Percentiles rank a stretch among this genome's conserved stretches.
Conservation (phyloP, 2,888 invertebrate genomes). For the Nomada ruficornis region DNA sequence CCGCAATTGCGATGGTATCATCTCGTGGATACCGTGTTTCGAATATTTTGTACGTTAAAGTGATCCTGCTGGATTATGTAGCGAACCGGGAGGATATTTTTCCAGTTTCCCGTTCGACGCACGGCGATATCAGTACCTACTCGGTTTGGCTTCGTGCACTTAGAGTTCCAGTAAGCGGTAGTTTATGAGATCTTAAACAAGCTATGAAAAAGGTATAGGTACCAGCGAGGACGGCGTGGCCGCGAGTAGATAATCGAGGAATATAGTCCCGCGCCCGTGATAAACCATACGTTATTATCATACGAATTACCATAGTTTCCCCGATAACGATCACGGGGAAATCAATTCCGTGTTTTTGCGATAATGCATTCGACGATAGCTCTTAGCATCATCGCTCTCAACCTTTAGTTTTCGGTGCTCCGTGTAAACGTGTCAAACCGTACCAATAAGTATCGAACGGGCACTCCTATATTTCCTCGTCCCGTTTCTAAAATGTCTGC, state of each 20-base stretch:
- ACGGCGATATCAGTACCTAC: slow-evolving; percentile 46
- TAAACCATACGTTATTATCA: slow-evolving; percentile 54
- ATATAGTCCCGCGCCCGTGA: slow-evolving; percentile 43
- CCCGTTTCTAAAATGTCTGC: too few relatives aligned
- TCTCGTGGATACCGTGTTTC: too few relatives aligned
- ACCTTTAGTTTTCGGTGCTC: background rate
- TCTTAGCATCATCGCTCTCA: background rate
- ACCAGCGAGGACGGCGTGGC: slow-evolving; percentile 52
- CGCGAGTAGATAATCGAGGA: slow-evolving; percentile 65
- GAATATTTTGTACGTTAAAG: background rate
- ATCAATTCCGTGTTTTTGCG: slow-evolving; percentile 24
- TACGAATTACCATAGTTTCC: slow-evolving; percentile 50
- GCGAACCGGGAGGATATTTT: slow-evolving; percentile 37
- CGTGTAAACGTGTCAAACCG: too few relatives aligned
- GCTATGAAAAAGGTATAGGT: slow-evolving; percentile 69
- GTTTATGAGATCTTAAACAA: slow-evolving; percentile 73
- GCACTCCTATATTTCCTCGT: too few relatives aligned
- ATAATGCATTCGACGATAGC: background rate
- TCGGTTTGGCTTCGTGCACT: slow-evolving; percentile 52
- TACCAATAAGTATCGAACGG: too few relatives aligned
- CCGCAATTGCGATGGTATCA: too few relatives aligned
- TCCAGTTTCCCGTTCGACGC: slow-evolving; percentile 34
- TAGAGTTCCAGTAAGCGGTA: slow-evolving; percentile 66
- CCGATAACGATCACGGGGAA: slow-evolving; percentile 29
- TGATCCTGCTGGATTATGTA: too few relatives aligned